phyloP scores from a whole-genome alignment of 2,888 invertebrate genomes.

The Plutella xylostella region DNA sequence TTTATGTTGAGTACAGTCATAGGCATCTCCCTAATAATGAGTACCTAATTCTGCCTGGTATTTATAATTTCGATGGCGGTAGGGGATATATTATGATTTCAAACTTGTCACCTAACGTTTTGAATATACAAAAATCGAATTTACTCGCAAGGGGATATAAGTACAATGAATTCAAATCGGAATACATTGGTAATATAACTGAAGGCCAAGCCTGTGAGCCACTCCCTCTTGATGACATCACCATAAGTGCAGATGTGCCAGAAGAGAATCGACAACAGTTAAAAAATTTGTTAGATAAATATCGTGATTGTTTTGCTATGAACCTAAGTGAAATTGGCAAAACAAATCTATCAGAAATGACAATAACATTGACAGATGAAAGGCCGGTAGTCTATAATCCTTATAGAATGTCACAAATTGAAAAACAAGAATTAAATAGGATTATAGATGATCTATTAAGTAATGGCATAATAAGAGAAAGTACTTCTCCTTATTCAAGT shows the following conservation, averaged over 20 bases:
- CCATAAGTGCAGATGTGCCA: neutral
- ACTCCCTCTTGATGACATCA: neutral
- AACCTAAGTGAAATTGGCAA: neutral
- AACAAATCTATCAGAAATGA: neutral
- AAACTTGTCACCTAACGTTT: too few species aligned
- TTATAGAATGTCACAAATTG: neutral
- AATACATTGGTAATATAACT: too few species aligned
- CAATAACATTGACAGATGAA: neutral
- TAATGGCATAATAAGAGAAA: constrained; percentile 3
- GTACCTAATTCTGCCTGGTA: too few species aligned
- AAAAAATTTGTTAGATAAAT: neutral
- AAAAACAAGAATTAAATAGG: neutral
- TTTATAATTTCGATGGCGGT: too few species aligned
- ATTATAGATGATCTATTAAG: constrained; percentile 1
- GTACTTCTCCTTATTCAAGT: neutral
- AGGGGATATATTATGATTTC: too few species aligned
- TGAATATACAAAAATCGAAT: too few species aligned
- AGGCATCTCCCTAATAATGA: too few species aligned
- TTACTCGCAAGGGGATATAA: too few species aligned
- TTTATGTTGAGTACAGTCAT: too few species aligned
- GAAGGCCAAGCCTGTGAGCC: too few species aligned
- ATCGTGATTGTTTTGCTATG: neutral
- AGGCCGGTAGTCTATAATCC: neutral
- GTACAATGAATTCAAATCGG: too few species aligned
- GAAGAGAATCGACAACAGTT: neutral